A percentile compares a stretch with the other conserved stretches of the same genome.
These are phyloP conservation scores for Napeogenes sylphis DNA, from an alignment of 2,888 invertebrate species.

Conservation along the genomic window DNA sequence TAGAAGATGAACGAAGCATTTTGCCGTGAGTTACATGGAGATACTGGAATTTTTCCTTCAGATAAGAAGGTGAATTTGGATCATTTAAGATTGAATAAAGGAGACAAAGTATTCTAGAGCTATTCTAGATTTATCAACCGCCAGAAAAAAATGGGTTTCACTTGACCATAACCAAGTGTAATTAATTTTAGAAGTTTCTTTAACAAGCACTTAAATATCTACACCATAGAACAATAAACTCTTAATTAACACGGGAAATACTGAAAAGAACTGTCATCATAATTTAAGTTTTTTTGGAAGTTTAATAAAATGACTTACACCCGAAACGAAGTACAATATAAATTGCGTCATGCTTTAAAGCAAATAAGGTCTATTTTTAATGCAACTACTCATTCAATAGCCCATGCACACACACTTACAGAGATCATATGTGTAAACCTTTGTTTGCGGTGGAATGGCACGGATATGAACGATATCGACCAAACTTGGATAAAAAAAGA, in stretches of 20 bases:
- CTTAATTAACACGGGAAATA: constrained; percentile 7
- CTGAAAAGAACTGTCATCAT: constrained; percentile 10
- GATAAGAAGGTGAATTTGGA: no score
- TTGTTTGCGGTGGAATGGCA: constrained; percentile 45
- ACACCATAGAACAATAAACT: neutral
- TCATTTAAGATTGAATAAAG: no score
- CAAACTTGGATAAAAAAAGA: constrained; percentile 48
- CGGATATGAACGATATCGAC: constrained; percentile 56
- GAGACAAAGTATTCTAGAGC: no score
- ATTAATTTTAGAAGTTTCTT: neutral
- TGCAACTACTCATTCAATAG: neutral
- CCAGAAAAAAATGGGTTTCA: no score
- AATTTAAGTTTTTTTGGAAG: neutral
- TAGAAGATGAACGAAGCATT: no score
- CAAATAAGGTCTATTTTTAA: no score
- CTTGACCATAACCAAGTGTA: no score
- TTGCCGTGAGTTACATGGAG: no score
- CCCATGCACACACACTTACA: constrained; percentile 9
- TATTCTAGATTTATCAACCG: no score
- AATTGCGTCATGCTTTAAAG: neutral
- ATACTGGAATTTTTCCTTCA: no score
- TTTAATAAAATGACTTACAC: no score
- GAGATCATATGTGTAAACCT: constrained; percentile 17
- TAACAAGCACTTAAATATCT: neutral
- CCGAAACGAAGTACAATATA: neutral